A percentile compares a stretch with the other conserved stretches of the same genome.
Conservation (phyloP, 2,113 vertebrate genomes). For the Apeltes quadracus region DNA sequence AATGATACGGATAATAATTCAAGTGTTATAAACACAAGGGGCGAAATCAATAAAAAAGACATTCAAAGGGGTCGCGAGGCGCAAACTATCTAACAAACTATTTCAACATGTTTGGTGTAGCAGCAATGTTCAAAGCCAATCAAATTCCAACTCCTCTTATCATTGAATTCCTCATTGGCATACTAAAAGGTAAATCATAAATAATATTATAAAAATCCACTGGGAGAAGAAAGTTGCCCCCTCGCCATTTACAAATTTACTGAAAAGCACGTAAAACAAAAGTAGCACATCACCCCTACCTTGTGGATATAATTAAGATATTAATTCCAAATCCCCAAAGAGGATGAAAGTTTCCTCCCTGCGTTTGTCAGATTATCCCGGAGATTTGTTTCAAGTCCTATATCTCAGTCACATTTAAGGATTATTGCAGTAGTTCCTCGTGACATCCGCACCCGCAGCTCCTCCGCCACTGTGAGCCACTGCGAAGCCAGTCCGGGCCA, state of each 20-base stretch:
- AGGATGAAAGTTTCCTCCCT: constrained; percentile 30
- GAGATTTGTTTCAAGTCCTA: constrained; percentile 23
- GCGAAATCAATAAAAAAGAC: not conserved
- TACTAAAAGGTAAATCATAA: not conserved
- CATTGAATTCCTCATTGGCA: not conserved
- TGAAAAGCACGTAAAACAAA: not conserved
- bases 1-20: not conserved
- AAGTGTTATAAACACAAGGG: not conserved
- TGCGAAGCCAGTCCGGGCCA: constrained; percentile 47
- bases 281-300: constrained; percentile 59
- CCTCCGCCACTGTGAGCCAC: constrained; percentile 49
- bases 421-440: constrained; percentile 49
- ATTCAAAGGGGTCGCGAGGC: not conserved
- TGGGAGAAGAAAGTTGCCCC: not conserved
- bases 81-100: not conserved
- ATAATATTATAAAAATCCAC: not conserved
- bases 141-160: not conserved
- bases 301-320: constrained; percentile 50
- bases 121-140: not conserved
- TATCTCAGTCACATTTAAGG: constrained; percentile 68
- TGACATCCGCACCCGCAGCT: constrained; percentile 60
- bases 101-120: not conserved
- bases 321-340: constrained; percentile 56
- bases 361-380: constrained; percentile 53
- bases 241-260: not conserved